A percentile compares a stretch with the other conserved stretches of the same genome.
phyloP scores from a whole-genome alignment of 2,797 vertebrate species.

The Sebastes dallii region DNA sequence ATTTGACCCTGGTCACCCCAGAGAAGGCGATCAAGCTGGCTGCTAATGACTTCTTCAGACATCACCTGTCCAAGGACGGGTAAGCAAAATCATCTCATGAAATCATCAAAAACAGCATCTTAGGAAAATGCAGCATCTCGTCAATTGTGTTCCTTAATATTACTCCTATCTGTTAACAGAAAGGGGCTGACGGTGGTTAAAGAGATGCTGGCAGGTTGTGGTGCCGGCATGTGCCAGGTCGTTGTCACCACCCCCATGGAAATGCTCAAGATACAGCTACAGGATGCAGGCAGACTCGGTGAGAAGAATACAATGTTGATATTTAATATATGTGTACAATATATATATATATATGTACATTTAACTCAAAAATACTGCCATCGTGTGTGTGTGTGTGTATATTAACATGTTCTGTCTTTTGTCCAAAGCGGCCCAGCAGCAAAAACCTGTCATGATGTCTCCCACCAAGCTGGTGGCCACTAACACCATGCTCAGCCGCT shows the following conservation, averaged over 20 bases:
- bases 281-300: conserved; percentile 87
- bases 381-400: neutral
- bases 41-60: conserved; percentile 86
- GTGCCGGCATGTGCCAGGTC: conserved; percentile 88
- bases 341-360: no score
- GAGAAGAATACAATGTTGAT: neutral
- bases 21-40: conserved; percentile 89
- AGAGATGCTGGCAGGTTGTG: conserved; percentile 89
- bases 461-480: conserved; percentile 78
- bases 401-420: neutral
- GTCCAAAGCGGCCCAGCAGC: conserved; percentile 81
- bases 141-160: neutral
- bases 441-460: conserved; percentile 74
- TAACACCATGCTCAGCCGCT: conserved; percentile 80
- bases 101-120: accelerated
- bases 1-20: conserved; percentile 86
- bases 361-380: neutral
- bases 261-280: conserved; percentile 90
- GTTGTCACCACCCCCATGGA: conserved; percentile 89
- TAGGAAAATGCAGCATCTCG: accelerated
- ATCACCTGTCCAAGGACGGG: conserved; percentile 82
- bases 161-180: conserved; percentile 58
- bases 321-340: neutral
- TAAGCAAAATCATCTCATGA: conserved; percentile 30
- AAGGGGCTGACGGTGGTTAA: conserved; percentile 82